Evolutionary conservation across 1,140 invertebrate species (phyloP), one percentile per base, ranked within the genome.

Genomic region (Panulirus ornatus): DNA sequence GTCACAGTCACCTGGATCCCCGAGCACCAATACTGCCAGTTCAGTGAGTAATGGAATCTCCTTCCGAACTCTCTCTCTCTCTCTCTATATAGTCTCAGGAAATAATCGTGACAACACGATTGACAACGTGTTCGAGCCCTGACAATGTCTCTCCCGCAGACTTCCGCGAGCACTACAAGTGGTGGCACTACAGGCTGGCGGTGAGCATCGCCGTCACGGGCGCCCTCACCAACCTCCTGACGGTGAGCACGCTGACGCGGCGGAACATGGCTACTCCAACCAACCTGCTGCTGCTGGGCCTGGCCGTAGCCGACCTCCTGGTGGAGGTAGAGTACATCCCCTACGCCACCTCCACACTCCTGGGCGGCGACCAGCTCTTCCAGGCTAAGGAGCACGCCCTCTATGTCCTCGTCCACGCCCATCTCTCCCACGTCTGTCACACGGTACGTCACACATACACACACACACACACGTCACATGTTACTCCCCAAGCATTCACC

Each of bases 261-360:
- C 94, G 96, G 6, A 97, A 98, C 93, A 98, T 99, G 97, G 94
- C 95, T 66, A 97, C 97, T 1, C 97, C 98, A 0, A 99, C 98
- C 5, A 99, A 99, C 94, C 96, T 96, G 70, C 98, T 98, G 92
- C 95, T 96, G 1, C 98, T 97, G 0, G 97, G 97, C 8, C 94
- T 99, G 16, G 98, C 98, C 0, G 95, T 98, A 0, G 97, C 97
- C 1, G 98, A 99, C 94, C 95, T 99, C 66, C 94, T 98, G 1
- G 97, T 99, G 0, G 99, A 99, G 97, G 93, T 97, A 40, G 97
- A 98, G 88, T 99, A 99, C 93, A 97, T 99, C 84, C 98, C 98
- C 0, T 99, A 97, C 93, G 96, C 96, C 0, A 95, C 96, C 40
- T 97, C 97, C 93, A 95, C 95, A 91, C 97, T 97, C 93, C 94